A percentile compares a stretch with the other conserved stretches of the same genome.
These are phyloP conservation scores for Dreissena rostriformis DNA, from an alignment of 1,140 invertebrate species.

Conservation along the genomic window DNA sequence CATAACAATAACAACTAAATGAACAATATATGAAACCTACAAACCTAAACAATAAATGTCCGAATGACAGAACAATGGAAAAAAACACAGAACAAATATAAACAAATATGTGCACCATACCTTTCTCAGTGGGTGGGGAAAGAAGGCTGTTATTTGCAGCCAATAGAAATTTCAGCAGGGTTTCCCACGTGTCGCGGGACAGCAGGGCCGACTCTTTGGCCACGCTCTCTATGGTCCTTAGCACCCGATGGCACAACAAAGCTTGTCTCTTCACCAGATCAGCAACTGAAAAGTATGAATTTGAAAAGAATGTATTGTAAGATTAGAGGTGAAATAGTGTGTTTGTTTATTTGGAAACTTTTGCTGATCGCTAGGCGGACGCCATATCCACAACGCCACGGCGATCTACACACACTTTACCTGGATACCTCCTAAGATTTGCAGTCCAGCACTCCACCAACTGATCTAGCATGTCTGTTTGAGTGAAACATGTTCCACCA, in stretches of 20 bases:
- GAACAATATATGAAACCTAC: neutral
- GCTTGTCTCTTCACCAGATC: slow-evolving; percentile 90
- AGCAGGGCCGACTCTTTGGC: slow-evolving; percentile 90
- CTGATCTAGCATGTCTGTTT: no score
- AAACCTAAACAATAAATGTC: neutral
- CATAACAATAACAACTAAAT: neutral
- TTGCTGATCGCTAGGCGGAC: no score
- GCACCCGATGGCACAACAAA: slow-evolving; percentile 95
- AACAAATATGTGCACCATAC: slow-evolving; percentile 72
- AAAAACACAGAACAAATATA: neutral
- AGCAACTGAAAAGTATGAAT: slow-evolving; percentile 59
- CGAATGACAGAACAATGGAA: neutral
- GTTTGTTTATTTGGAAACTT: no score
- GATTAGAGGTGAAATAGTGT: no score
- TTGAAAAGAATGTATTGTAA: neutral
- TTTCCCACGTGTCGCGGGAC: slow-evolving; percentile 94
- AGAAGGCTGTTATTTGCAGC: slow-evolving; percentile 96
- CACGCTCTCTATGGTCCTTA: slow-evolving; percentile 93
- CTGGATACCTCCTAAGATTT: no score
- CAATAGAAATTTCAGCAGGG: slow-evolving; percentile 93
- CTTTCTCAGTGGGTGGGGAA: slow-evolving; percentile 93
- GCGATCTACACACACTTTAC: no score
- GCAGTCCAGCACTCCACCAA: no score
- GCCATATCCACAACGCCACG: no score
- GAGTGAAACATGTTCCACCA: no score